Evolutionary conservation across 2,888 invertebrate genomes (phyloP), one percentile per base, ranked within the genome.

Genomic region (Brassicogethes aeneus): DNA sequence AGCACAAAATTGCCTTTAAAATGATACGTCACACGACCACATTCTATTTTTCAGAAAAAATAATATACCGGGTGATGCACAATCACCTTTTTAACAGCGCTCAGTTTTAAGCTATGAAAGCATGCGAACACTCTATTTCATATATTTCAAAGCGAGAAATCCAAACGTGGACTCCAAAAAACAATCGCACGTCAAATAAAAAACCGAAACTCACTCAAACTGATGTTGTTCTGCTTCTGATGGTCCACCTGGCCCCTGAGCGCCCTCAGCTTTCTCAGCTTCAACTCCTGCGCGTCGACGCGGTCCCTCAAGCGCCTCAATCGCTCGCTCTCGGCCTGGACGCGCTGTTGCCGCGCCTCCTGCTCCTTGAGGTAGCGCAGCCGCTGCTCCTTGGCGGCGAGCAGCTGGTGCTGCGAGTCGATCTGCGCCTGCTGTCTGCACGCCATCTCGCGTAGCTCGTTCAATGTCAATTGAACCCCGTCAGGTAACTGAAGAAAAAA

Each of bases 371-470:
- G 80, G 75, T 90, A 93, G 65, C 93, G 82, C 69, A 93, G 76
- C 61, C 92, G 77, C 73, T 92, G 91, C 74, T 92, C 92, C 72
- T 90, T 89, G 61, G 91, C 91, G 61, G 89, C 86, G 65, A 93
- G 79, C 73, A 90, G 77, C 74, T 83, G 79, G 69, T 91, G 89
- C 77, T 95, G 95, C 65, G 88, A 85, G 76, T 94, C 93, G 68
- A 95, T 93, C 79, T 95, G 93, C 73, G 92, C 88, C 76, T 95
- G 94, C 77, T 96, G 96, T 65, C 93, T 80, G 70, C 90, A 80
- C 69, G 95, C 95, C 92, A 95, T 94, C 70, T 92, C 92, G 78
- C 93, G 92, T 76, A 95, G 85, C 80, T 95, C 94, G 70, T 85
- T 83, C 77, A 93, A 79, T 70, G 87, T 87, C 79, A 88, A 79